Evolutionary conservation across 1,140 invertebrate species (phyloP), one percentile per base, ranked within the genome.

Genomic region (Rhyzopertha dominica): DNA sequence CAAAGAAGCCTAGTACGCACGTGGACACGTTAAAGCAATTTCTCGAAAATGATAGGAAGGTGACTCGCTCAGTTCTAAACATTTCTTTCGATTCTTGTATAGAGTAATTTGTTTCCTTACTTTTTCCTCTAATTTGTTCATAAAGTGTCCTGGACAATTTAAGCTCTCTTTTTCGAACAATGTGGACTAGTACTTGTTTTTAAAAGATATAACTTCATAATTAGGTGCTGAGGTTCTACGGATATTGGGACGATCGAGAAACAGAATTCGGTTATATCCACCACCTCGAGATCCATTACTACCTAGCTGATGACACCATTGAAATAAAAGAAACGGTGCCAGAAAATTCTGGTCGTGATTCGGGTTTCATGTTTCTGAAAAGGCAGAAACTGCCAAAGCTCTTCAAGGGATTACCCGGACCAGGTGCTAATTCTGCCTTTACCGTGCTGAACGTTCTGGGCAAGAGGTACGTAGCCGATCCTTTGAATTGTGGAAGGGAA

Each of bases 171-270:
- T n/a, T n/a, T n/a, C n/a, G n/a, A n/a, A n/a, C n/a, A n/a, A n/a
- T n/a, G n/a, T n/a, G n/a, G n/a, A n/a, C n/a, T n/a, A n/a, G n/a
- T n/a, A n/a, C n/a, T n/a, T n/a, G n/a, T n/a, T n/a, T n/a, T n/a
- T n/a, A n/a, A n/a, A n/a, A n/a, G n/a, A n/a, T n/a, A n/a, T n/a
- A n/a, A n/a, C n/a, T n/a, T n/a, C n/a, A n/a, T n/a, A n/a, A n/a
- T 7, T 38, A 80, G 55, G 71, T 84, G 5, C 65, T 82, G 23
- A 77, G 88, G 53, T 95, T 96, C 64, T 84, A 80, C 54, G 90
- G 82, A 17, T 89, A 89, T 52, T 95, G 92, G 91, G 90, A 95
- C 62, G 90, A 95, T 61, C 74, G 81, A 5, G 74, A 80, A 2
- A 79, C 74, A 20, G 75, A 82, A 56, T 79, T 81, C 63, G 82